phyloP scores from a whole-genome alignment of 2,797 vertebrate genomes.

The Clarias fuscus region DNA sequence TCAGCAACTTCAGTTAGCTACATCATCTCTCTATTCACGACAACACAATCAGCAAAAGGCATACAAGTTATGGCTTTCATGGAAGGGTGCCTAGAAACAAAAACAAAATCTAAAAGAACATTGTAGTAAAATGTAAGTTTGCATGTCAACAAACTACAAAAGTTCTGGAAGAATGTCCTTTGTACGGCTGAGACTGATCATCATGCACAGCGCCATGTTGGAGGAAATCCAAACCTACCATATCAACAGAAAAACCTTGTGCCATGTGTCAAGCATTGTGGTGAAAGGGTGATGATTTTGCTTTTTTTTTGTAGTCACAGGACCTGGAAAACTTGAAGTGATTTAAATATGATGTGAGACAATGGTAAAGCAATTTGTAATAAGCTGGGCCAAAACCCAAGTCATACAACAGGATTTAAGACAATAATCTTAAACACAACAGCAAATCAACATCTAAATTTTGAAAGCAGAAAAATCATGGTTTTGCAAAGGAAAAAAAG shows the following conservation, averaged over 20 bases:
- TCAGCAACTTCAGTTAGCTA: not conserved
- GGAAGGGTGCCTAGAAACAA: not conserved
- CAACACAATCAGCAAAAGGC: not conserved
- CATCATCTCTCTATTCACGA: not conserved
- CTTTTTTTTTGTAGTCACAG: not conserved
- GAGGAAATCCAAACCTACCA: not conserved
- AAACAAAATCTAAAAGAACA: not conserved
- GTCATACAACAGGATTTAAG: not conserved
- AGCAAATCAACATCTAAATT: not conserved
- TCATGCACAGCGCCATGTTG: not conserved
- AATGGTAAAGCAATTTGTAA: not conserved
- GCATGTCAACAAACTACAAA: not conserved
- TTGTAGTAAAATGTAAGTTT: not conserved
- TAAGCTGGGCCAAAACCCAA: not conserved
- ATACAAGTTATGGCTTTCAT: not conserved
- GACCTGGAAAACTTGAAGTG: not conserved
- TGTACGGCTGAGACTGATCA: not conserved
- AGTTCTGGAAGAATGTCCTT: not conserved
- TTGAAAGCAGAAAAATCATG: not conserved
- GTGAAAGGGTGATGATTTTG: not conserved
- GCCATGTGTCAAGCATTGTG: not conserved
- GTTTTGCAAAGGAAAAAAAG: not conserved
- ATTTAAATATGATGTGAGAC: not conserved
- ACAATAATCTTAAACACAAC: not conserved
- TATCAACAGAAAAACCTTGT: not conserved